Evolutionary conservation across 2,797 vertebrate genomes (phyloP).

Genomic region (Malacoraja senta): DNA sequence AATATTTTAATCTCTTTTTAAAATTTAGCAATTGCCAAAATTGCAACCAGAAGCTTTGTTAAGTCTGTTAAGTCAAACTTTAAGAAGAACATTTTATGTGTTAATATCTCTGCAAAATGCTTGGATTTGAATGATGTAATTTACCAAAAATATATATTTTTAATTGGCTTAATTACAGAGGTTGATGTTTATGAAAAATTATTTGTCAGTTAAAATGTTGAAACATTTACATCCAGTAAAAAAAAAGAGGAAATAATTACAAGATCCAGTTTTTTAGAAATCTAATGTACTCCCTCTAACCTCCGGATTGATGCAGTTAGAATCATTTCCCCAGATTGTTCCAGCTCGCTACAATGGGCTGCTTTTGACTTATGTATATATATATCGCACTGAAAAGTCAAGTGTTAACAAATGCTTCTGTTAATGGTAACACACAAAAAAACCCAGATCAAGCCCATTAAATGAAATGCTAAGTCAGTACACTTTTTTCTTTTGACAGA

Average conservation of each 20-base stretch:
- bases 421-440: not conserved
- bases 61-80: conserved; percentile 46
- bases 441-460: not conserved
- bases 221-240: not conserved
- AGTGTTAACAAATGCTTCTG: not conserved
- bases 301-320: not conserved
- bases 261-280: not conserved
- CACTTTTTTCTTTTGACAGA: not conserved
- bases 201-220: not conserved
- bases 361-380: not conserved
- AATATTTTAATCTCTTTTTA: not conserved
- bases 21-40: not conserved
- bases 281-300: not conserved
- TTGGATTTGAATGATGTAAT: conserved; percentile 39
- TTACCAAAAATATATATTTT: conserved; percentile 40
- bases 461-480: not conserved
- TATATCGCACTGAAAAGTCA: not conserved
- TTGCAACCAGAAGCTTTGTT: not conserved
- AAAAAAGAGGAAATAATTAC: not conserved
- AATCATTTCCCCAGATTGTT: not conserved
- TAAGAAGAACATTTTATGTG: conserved; percentile 59
- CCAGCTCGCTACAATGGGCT: not conserved
- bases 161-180: conserved; percentile 43
- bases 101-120: conserved; percentile 49
- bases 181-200: not conserved